Evolutionary conservation across 2,888 invertebrate genomes (phyloP), one percentile per base, ranked within the genome.

Genomic region (Hirtodrosophila alboralis): DNA sequence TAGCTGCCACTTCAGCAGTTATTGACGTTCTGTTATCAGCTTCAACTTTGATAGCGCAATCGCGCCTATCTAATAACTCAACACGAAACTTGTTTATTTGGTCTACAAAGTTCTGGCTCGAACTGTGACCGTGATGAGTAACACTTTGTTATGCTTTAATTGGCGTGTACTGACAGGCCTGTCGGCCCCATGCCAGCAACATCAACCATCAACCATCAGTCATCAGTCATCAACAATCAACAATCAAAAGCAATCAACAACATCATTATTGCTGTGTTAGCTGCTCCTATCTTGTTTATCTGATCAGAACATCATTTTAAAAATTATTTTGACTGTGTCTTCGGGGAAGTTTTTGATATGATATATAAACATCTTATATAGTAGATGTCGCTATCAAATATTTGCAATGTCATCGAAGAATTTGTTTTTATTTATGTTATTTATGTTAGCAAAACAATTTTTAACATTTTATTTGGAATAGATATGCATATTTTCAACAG

Each of bases 271-370:
- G 27, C 47, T 57, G 36, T 49, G 26, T n/a, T 52, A 26, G n/a
- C 38, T 28, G 14, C 36, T 54, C 28, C 12, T 74, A 78, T 75
- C 73, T 83, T 79, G 70, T 75, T 62, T 70, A 69, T 75, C 28
- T 41, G 37, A 45, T 62, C 52, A 21, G 30, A 14, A 36, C 34
- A 41, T 13, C 41, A 12, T 12, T 60, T 75, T 12, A 7, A n/a
- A 26, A 56, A 47, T 57, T 34, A 40, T 38, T 34, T 47, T 21
- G 26, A 23, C 8, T 57, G 74, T 68, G 62, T 27, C 34, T 60
- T 58, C 34, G 72, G 72, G 68, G 60, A 75, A 75, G 52, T 41
- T 53, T 77, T 37, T 9, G 41, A 23, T 10, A n/a, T n/a, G n/a
- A n/a, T n/a, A n/a, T n/a, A 52, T 57, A 47, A 64, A 40, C 28